phyloP scores from a whole-genome alignment of 2,888 invertebrate species.

The Drosophila longiperda region DNA sequence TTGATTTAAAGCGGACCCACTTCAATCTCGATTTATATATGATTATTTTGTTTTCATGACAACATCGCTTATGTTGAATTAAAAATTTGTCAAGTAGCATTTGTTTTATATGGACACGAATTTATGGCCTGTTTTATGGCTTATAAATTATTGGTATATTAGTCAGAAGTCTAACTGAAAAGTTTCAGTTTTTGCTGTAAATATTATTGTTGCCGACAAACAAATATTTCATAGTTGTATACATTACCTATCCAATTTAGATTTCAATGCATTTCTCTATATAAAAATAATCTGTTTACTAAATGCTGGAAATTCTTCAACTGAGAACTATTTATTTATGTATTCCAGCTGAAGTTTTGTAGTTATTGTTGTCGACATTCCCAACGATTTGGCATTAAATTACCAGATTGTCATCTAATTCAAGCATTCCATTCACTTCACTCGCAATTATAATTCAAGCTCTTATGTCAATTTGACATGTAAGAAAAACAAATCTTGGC shows the following conservation, averaged over 20 bases:
- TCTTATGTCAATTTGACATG: not conserved
- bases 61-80: conserved; percentile 48
- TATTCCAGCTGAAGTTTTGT: not conserved
- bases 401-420: conserved; percentile 2
- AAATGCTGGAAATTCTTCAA: not conserved
- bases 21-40: conserved; percentile 65
- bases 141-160: not conserved
- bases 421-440: conserved; percentile 4
- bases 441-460: not conserved
- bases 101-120: conserved; percentile 14
- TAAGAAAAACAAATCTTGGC: not conserved
- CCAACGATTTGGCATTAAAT: conserved; percentile 9
- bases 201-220: not conserved
- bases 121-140: conserved; percentile 1
- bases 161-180: not conserved
- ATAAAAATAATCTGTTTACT: not conserved
- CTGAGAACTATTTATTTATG: not conserved
- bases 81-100: conserved; percentile 37
- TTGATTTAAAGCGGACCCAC: conserved; percentile 57
- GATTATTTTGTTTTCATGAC: conserved; percentile 29
- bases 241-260: not conserved
- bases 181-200: not conserved
- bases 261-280: not conserved
- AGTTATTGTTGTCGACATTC: conserved; percentile 1
- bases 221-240: not conserved